phyloP scores from a whole-genome alignment of 1,140 invertebrate species.

The Heliconius hewitsoni region DNA sequence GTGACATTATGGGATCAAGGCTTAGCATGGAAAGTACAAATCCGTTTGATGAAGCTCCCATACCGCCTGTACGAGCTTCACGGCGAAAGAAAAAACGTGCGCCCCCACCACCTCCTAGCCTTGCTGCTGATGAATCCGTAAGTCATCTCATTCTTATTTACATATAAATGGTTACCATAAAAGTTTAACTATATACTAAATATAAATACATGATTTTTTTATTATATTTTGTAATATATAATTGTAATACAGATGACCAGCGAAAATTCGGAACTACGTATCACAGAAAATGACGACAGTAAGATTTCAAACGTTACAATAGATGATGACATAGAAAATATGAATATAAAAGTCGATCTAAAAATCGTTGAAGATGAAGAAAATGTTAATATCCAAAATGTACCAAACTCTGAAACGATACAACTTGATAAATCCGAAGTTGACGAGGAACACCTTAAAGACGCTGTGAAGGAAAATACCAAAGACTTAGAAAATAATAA shows the following conservation, averaged over 20 bases:
- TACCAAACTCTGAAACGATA: neutral
- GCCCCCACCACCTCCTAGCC: constrained; percentile 68
- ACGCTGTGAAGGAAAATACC: constrained; percentile 15
- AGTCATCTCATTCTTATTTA: constrained; percentile 21
- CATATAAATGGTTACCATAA: too few relatives aligned
- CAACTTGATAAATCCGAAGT: constrained; percentile 23
- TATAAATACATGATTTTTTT: neutral
- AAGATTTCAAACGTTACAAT: constrained; percentile 40
- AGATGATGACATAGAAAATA: constrained; percentile 68
- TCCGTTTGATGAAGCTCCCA: constrained; percentile 80
- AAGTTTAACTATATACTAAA: neutral
- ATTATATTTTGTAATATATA: constrained; percentile 7
- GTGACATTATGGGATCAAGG: constrained; percentile 76
- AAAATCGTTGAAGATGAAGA: constrained; percentile 78
- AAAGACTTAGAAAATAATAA: constrained; percentile 32
- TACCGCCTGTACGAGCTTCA: constrained; percentile 73
- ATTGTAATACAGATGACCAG: constrained; percentile 49
- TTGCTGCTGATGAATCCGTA: constrained; percentile 56
- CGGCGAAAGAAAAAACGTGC: constrained; percentile 80
- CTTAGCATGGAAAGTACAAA: constrained; percentile 81
- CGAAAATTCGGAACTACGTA: constrained; percentile 54
- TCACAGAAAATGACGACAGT: constrained; percentile 51
- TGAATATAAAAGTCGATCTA: constrained; percentile 73
- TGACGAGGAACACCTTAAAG: constrained; percentile 25
- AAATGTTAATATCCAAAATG: constrained; percentile 7